Evolutionary conservation across 1,140 invertebrate genomes (phyloP), one percentile per base, ranked within the genome.

Genomic region (Thaumatotibia leucotreta): DNA sequence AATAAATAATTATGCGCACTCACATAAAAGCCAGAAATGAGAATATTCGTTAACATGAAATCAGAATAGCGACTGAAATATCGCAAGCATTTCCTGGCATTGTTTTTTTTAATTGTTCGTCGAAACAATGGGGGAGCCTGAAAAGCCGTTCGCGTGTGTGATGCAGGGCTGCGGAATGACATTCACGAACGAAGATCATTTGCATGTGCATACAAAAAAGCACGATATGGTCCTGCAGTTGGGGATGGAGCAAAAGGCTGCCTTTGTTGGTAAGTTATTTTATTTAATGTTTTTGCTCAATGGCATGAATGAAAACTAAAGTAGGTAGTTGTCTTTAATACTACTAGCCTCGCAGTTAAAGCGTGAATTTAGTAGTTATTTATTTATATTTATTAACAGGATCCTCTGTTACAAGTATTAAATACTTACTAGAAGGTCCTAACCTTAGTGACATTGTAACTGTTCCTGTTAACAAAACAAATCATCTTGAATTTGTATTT

Each of bases 161-260:
- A 91, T 92, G 11, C 83, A 91, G 22, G 94, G 93, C 35, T 96
- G 95, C 86, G 93, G 93, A n/a, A 95, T 95, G 94, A 93, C 93
- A 64, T 96, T 96, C 73, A 93, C 93, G 0, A 96, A 95, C 88
- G 95, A 96, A 80, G 96, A 97, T 86, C 95, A 96, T 74, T 86
- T 97, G 32, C 93, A 93, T 64, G 94, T 96, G 9, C 95, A 96
- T 76, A 94, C 93, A 68, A 95, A 94, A 79, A 97, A 96, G 77
- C 96, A 97, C 84, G 94, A 95, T 63, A 96, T 97, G 94, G 94
- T 94, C 1, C 86, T 97, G 63, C 95, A 96, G 70, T 89, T 97
- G 4, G 94, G 93, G 8, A 82, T 91, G 68, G 92, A 92, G 65
- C 92, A 93, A 62, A 95, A 95, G 80, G 92, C 92, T 65, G 83